A percentile compares a stretch with the other conserved stretches of the same genome.
Conservation (phyloP, 2,797 vertebrate genomes). For the Myotis pilosus region DNA sequence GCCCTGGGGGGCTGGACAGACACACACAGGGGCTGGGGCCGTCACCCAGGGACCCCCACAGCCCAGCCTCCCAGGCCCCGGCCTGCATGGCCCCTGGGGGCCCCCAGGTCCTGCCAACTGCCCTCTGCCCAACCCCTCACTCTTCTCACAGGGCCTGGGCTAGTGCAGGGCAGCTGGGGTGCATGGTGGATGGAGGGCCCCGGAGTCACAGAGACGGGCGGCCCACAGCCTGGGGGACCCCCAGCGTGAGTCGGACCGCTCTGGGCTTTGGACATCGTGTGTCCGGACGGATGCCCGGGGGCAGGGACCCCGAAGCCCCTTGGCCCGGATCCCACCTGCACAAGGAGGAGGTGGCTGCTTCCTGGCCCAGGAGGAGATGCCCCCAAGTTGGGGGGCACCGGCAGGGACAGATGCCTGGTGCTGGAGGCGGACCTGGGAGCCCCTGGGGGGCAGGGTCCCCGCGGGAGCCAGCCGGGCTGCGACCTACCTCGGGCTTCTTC, state of each 20-base stretch:
- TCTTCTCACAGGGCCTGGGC: no score
- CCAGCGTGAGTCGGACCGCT: neutral
- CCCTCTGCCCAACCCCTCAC: neutral
- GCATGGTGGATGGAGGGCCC: neutral
- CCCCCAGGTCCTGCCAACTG: neutral
- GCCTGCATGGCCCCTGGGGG: neutral
- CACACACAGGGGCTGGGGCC: neutral
- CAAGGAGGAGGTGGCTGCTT: no score
- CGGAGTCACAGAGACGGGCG: neutral
- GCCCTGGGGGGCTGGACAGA: constrained; percentile 81
- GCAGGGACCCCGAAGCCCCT: neutral
- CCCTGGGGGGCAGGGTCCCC: neutral
- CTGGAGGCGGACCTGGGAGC: neutral
- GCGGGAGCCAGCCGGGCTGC: neutral
- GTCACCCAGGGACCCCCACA: no score
- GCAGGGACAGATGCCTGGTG: neutral
- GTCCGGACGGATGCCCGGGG: neutral
- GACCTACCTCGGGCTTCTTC: constrained; percentile 50
- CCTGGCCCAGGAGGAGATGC: neutral
- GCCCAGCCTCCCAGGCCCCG: neutral
- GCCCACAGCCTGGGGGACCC: neutral
- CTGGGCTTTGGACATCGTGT: neutral
- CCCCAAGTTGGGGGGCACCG: neutral
- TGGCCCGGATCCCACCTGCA: neutral
- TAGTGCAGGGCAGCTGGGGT: neutral